Percentiles rank a stretch among this genome's conserved stretches.
Conservation (phyloP, 2,797 vertebrate genomes). For the Hybognathus amarus region DNA sequence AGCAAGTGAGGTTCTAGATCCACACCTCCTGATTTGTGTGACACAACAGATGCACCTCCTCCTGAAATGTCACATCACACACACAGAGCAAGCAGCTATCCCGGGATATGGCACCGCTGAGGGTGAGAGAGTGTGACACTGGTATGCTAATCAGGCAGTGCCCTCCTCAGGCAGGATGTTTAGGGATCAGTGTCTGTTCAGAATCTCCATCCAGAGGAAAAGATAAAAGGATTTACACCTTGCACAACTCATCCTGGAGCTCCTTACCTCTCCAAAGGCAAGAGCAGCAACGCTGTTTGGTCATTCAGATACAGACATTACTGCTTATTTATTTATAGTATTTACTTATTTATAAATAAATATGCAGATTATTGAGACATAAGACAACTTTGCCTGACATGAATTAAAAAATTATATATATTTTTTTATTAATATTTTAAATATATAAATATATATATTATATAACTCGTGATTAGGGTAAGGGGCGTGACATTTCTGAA, state of each 20-base stretch:
- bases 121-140: slow-evolving; percentile 43
- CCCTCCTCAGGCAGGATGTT: slow-evolving; percentile 62
- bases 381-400: neutral
- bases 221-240: slow-evolving; percentile 79
- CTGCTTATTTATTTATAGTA: neutral
- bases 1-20: slow-evolving; percentile 5
- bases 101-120: slow-evolving; percentile 21
- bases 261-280: slow-evolving; percentile 60
- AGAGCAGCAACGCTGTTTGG: slow-evolving; percentile 7
- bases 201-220: slow-evolving; percentile 70
- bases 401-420: too few relatives aligned
- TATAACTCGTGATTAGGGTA: too few relatives aligned
- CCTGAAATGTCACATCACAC: slow-evolving; percentile 49
- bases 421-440: too few relatives aligned
- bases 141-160: slow-evolving; percentile 48
- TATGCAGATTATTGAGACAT: neutral
- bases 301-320: neutral
- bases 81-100: slow-evolving; percentile 30
- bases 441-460: too few relatives aligned
- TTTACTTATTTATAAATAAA: neutral
- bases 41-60: slow-evolving; percentile 40
- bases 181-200: slow-evolving; percentile 71
- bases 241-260: slow-evolving; percentile 70
- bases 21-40: slow-evolving; percentile 27
- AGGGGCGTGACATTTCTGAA: neutral